Base-by-base conservation (phyloP, 2,888 invertebrate species). In the Ypsolopha scabrella region DNA sequence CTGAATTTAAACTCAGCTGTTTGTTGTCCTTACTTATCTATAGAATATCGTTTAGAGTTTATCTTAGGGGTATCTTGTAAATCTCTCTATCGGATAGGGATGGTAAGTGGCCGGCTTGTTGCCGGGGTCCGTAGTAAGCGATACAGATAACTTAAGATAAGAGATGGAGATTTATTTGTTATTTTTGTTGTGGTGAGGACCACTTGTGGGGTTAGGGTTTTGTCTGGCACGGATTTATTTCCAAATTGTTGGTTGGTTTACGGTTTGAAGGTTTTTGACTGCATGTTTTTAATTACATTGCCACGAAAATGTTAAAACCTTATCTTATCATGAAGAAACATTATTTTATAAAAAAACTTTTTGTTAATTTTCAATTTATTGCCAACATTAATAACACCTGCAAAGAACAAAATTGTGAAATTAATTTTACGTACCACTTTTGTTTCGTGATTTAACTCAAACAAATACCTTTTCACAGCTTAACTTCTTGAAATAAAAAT, bases 71-170 rank as follows among this genome's bases (percentile, higher is more conserved):
- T 43, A 43, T 43, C 11, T 8, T 13, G 11, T 43, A 37, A 36
- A 47, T 47, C 47, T 47, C 47, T 47, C 47, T 36, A 37, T 47
- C 37, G 33, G 37, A 1, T 3, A 36, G 36, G 7, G 47, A 8
- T 9, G 11, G 47, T 47, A 47, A 47, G 47, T 47, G 36, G 47
- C 14, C 11, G 37, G 47, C 47, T 47, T 47, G 47, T 47, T 9
- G 10, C 14, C 7, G 37, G 36, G 43, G 11, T 43, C 8, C 43
- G n/a, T n/a, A 33, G 34, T 45, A 45, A 45, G 33, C 36, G 47
- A 47, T 36, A 46, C 13, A 36, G 47, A 47, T 47, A 47, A 47
- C 13, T 11, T 37, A 8, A 43, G 47, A 47, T 47, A 47, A 47
- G 8, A 14, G 9, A 14, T 6, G 14, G 36, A 7, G 33, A 45